These are phyloP conservation scores for Paedocypris micromegethes DNA, from an alignment of 2,797 vertebrate species.

Conservation along the genomic window DNA sequence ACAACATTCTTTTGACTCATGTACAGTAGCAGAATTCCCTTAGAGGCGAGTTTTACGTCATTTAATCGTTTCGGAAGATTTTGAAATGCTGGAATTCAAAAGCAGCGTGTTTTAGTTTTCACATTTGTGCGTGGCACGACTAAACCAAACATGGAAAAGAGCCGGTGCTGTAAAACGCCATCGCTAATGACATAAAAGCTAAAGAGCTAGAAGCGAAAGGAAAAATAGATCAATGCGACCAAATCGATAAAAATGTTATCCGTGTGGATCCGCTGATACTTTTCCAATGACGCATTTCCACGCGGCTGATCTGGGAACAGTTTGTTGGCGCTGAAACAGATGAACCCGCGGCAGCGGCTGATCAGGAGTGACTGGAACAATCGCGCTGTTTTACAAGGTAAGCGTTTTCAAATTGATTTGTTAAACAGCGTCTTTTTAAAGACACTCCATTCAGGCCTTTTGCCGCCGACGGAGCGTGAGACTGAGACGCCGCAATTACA, in stretches of 20 bases:
- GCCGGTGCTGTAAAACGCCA: neutral
- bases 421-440: constrained; percentile 80
- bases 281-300: constrained; percentile 82
- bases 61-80: no score
- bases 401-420: constrained; percentile 85
- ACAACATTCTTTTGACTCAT: no score
- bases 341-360: constrained; percentile 68
- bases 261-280: constrained; percentile 73
- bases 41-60: no score
- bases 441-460: constrained; percentile 63
- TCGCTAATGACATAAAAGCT: constrained; percentile 29
- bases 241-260: constrained; percentile 71
- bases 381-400: constrained; percentile 73
- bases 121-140: neutral
- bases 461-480: constrained; percentile 51
- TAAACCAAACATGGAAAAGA: constrained; percentile 18
- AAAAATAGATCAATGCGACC: constrained; percentile 45
- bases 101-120: no score
- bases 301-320: constrained; percentile 67
- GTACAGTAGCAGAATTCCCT: no score
- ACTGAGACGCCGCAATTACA: constrained; percentile 68
- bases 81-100: no score
- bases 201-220: constrained; percentile 50
- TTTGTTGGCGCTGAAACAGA: constrained; percentile 76
- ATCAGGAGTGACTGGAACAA: constrained; percentile 60